Conservation (phyloP, 2,888 invertebrate genomes). For the Pristionchus maxplancki region DNA sequence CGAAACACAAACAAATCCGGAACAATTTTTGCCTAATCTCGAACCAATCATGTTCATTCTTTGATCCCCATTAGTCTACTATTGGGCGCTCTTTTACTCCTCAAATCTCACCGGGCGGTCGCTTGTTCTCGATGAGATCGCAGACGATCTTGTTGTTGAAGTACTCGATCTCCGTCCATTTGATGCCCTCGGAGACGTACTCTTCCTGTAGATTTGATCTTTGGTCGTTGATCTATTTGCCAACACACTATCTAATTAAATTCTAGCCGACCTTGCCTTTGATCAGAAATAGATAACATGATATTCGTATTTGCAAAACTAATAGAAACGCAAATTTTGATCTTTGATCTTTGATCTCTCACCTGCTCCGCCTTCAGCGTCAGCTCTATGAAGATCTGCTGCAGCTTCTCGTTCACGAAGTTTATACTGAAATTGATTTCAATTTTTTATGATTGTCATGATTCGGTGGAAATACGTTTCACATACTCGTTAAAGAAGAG, state of each 20-base stretch:
- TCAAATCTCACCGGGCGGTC: constrained; percentile 81
- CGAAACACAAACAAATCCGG: too few species aligned
- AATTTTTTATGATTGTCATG: background rate
- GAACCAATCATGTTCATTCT: constrained; percentile 2
- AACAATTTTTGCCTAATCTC: too few species aligned
- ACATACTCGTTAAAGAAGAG: background rate
- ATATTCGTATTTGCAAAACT: too few species aligned
- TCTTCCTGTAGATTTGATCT: constrained; percentile 81
- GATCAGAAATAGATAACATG: too few species aligned
- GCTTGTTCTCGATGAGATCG: constrained; percentile 83
- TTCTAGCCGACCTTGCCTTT: too few species aligned
- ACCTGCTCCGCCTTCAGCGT: constrained; percentile 83
- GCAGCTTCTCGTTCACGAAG: constrained; percentile 85
- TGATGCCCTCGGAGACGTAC: constrained; percentile 84
- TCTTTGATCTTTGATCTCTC: constrained; percentile 4
- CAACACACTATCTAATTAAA: too few species aligned
- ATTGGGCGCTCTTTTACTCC: too few species aligned
- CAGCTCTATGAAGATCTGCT: constrained; percentile 86
- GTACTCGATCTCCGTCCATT: constrained; percentile 84
- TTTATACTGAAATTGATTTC: constrained; percentile 82
- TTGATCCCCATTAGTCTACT: too few species aligned
- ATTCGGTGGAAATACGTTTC: background rate
- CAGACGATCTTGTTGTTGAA: constrained; percentile 86
- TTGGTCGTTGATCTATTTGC: constrained; percentile 46
- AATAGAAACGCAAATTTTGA: background rate